Evolutionary conservation across 2,888 invertebrate genomes (phyloP).

Genomic region (Lagria hirta): DNA sequence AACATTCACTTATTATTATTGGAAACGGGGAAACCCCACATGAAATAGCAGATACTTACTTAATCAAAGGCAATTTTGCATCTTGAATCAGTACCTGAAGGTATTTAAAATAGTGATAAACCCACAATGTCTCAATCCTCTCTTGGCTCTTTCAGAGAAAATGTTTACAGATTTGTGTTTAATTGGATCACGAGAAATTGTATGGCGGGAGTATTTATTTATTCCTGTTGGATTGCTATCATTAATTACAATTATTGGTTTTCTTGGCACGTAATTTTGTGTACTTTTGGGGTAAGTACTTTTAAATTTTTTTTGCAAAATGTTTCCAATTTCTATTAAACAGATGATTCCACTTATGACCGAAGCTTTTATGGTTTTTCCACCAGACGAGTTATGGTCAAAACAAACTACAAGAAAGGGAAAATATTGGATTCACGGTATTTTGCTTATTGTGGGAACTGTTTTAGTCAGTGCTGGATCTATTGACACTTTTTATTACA

Average conservation of each 20-base stretch:
- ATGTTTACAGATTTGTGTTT: constrained; percentile 35
- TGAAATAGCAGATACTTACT: too few relatives aligned
- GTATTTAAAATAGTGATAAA: too few relatives aligned
- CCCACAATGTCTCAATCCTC: too few relatives aligned
- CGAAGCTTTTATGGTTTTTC: constrained; percentile 42
- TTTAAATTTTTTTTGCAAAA: not conserved
- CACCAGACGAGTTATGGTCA: constrained; percentile 43
- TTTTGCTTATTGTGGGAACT: constrained; percentile 37
- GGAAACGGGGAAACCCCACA: too few relatives aligned
- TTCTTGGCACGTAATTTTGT: constrained; percentile 48
- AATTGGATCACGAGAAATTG: constrained; percentile 36
- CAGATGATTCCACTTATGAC: constrained; percentile 45
- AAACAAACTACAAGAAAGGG: constrained; percentile 35
- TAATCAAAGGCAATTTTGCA: too few relatives aligned
- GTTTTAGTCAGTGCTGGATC: constrained; percentile 38
- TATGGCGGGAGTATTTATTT: constrained; percentile 37
- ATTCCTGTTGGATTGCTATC: constrained; percentile 39
- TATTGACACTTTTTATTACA: constrained; percentile 35
- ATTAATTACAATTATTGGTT: constrained; percentile 41
- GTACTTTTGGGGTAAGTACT: constrained; percentile 47
- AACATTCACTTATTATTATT: too few relatives aligned
- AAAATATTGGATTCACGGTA: constrained; percentile 41
- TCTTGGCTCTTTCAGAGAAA: too few relatives aligned
- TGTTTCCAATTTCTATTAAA: too few relatives aligned
- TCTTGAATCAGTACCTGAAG: too few relatives aligned